A percentile compares a stretch with the other conserved stretches of the same genome.
Evolutionary conservation across 2,888 invertebrate genomes (phyloP).

Genomic region (Melolontha melolontha): DNA sequence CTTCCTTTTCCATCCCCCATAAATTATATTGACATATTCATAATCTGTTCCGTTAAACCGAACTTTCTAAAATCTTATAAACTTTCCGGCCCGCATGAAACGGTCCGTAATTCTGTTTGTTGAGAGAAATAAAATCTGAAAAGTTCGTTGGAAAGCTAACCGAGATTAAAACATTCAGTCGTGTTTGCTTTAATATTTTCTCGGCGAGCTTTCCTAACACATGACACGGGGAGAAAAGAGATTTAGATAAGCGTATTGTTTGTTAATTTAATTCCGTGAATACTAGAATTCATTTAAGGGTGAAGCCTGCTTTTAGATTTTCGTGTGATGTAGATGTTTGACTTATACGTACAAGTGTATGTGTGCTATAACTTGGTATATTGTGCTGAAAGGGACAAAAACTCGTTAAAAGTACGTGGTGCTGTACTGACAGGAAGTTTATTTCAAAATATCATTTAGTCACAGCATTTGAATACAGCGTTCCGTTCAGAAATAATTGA

Average conservation of each 20-base stretch:
- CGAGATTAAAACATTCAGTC: conserved; percentile 25
- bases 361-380: no score
- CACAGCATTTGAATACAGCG: no score
- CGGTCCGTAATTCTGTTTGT: conserved; percentile 10
- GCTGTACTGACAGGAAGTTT: no score
- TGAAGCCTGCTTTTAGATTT: neutral
- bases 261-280: conserved; percentile 25
- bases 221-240: conserved; percentile 11
- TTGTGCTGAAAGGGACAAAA: no score
- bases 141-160: neutral
- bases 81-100: conserved; percentile 27
- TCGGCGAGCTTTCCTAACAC: neutral
- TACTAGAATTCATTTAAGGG: conserved; percentile 1
- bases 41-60: conserved; percentile 8
- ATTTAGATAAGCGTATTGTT: conserved; percentile 36
- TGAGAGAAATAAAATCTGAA: conserved; percentile 13
- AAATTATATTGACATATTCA: conserved; percentile 18
- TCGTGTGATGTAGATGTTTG: no score
- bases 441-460: no score
- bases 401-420: no score
- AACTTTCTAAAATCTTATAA: conserved; percentile 3
- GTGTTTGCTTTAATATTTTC: conserved; percentile 32
- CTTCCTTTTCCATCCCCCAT: conserved; percentile 3
- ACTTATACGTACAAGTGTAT: no score
- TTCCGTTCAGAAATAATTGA: no score